Base-by-base conservation (phyloP, 2,888 invertebrate genomes). In the Melieria omissa region DNA sequence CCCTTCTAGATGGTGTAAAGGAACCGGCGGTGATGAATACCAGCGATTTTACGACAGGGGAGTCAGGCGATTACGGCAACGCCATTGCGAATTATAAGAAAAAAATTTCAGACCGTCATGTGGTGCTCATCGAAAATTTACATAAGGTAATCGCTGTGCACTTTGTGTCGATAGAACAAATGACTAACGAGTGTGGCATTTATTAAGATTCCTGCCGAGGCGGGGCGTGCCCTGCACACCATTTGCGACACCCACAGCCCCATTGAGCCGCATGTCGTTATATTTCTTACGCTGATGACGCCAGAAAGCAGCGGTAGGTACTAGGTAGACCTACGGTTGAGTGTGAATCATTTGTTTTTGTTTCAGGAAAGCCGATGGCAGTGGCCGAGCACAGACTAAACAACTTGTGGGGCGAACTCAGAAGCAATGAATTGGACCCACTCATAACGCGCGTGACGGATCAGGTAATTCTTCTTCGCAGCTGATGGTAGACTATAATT, bases 171-270 rank as follows among this genome's bases (percentile, higher is more conserved):
- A 44, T 12, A 42, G 46, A 65, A 61, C 9, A 68, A 44, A 4
- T 5, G n/a, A 29, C 42, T 6, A 71, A 63, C 12, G 61, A 63
- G 41, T 52, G 12, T 42, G 10, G 12, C 16, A 47, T 41, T 57
- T 65, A 4, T 68, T 29, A 49, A 86, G 87, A 82, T 86, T 64
- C 81, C 86, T 1, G 76, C 81, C 0, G 73, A 77, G 64, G 78
- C 82, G 4, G 86, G 86, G 2, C 87, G 86, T 78, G 89, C 89
- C 4, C 88, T 91, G 75, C 91, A 91, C 77, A 83, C 87, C 70
- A 88, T 91, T 75, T 91, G 90, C 76, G 91, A 91, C 78, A 88
- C 88, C 45, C 75, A 87, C 60, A 88, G 83, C 70, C 90, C 91
- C 9, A 79, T 88, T 29, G 84, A 86, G 0, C 73, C 80, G 29